Evolutionary conservation across 2,113 vertebrate genomes (phyloP), one percentile per base, ranked within the genome.

Genomic region (Rynchops niger): DNA sequence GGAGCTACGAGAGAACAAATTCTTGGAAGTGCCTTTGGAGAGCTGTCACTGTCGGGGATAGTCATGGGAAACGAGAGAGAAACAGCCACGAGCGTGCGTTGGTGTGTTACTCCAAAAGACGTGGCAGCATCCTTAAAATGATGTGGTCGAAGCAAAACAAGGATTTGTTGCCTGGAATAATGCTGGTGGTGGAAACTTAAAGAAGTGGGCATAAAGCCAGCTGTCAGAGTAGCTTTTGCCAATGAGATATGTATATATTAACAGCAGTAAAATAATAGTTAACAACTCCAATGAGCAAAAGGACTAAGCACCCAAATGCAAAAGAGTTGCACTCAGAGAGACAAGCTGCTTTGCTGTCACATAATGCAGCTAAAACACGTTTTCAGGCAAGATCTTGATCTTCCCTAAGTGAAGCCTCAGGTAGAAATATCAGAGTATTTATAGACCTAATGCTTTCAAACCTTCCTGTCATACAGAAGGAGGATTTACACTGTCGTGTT

Each of bases 61-160:
- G 63, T 72, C 3, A 76, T 52, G 53, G 66, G 27, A 73, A 81
- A 70, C 0, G 7, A 62, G 71, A 20, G 36, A 42, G 78, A 43
- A 61, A 9, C 2, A 8, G 82, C 43, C 29, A 6, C 0, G 3
- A 63, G 38, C 20, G 3, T 4, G 21, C 5, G 1, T 3, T 22
- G 42, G 12, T 67, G 55, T 14, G 55, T 14, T 16, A 19, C n/a
- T 42, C n/a, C 45, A 40, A 27, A 45, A 87, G 77, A 7, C 0
- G 11, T 11, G 34, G 26, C 78, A 96, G 34, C 43, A 32, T 36
- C 74, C 58, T 52, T 69, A 18, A 27, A 30, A 32, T 19, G 20
- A 19, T 8, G 6, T 0, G 12, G 56, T 19, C 13, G 12, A 29
- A 74, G 25, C 27, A 62, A 71, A 92, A 4, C 17, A 30, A 50